phyloP scores from a whole-genome alignment of 2,797 vertebrate species.

The Ctenochaetus hawaiiensis region DNA sequence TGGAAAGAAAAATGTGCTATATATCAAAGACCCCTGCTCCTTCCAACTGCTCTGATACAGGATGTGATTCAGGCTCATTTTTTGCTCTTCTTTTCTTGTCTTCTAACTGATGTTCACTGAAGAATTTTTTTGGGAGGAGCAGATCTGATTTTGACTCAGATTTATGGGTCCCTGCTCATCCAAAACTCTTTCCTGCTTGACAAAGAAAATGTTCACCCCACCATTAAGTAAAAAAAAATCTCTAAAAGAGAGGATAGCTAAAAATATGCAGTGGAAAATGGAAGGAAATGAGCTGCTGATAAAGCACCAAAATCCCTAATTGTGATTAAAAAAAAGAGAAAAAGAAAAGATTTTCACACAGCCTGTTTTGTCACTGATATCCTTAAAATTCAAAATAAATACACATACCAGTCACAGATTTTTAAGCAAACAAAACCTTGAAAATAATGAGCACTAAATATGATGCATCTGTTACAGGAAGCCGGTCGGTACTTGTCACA shows the following conservation, averaged over 20 bases:
- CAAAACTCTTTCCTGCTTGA: constrained; percentile 5
- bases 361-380: not conserved
- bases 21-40: constrained; percentile 11
- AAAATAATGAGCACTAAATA: constrained; percentile 41
- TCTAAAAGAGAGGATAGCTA: not conserved
- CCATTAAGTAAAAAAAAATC: not conserved
- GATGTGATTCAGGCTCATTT: constrained; percentile 35
- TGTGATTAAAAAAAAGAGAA: not conserved
- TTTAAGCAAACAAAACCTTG: not conserved
- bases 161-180: constrained; percentile 3
- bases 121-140: constrained; percentile 6
- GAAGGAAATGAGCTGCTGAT: constrained; percentile 17
- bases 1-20: constrained; percentile 33
- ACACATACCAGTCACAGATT: constrained; percentile 13
- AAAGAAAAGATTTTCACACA: not conserved
- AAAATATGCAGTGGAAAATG: not conserved
- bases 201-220: not conserved
- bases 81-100: not conserved
- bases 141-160: not conserved
- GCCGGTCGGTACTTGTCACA: not conserved
- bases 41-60: constrained; percentile 18
- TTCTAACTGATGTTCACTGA: not conserved
- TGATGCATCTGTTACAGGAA: constrained; percentile 30
- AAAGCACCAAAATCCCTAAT: not conserved
- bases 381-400: constrained; percentile 30